These are phyloP conservation scores for Triops cancriformis DNA, from an alignment of 1,140 invertebrate species.

Conservation along the genomic window DNA sequence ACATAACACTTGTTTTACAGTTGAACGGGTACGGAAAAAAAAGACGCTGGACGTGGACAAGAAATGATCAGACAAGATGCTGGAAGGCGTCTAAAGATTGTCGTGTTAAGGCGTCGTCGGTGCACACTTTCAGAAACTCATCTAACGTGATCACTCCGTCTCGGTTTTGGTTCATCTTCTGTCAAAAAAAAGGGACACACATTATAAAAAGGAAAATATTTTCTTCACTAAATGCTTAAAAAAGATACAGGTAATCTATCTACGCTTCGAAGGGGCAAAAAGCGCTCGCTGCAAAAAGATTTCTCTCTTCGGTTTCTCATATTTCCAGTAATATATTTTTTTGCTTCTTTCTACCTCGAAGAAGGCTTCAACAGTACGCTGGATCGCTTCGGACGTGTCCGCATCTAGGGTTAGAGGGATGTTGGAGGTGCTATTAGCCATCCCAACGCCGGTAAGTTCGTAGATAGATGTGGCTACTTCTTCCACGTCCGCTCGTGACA, in stretches of 20 bases:
- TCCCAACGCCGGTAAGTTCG: constrained; percentile 19
- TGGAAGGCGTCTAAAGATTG: constrained; percentile 19
- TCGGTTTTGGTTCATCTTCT: constrained; percentile 21
- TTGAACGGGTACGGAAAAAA: background rate
- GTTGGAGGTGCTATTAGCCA: background rate
- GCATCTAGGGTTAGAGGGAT: background rate
- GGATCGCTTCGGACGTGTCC: constrained; percentile 6
- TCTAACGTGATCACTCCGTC: constrained; percentile 19
- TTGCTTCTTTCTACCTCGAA: constrained; percentile 14
- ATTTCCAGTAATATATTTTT: constrained; percentile 8
- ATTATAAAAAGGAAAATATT: background rate
- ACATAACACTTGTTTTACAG: background rate
- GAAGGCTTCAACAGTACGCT: constrained; percentile 1
- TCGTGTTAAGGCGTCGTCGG: background rate
- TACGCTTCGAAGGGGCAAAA: background rate
- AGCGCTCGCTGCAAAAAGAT: background rate
- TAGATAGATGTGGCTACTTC: constrained; percentile 20
- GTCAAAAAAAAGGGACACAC: background rate
- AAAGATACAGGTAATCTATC: background rate
- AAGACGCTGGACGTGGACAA: background rate
- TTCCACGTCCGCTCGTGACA: constrained; percentile 19
- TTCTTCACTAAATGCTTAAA: background rate
- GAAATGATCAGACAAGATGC: background rate
- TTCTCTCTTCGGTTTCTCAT: background rate
- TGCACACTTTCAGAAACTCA: constrained; percentile 10